Base-by-base conservation (phyloP, 1,140 invertebrate genomes). In the Sycophaga agraensis region DNA sequence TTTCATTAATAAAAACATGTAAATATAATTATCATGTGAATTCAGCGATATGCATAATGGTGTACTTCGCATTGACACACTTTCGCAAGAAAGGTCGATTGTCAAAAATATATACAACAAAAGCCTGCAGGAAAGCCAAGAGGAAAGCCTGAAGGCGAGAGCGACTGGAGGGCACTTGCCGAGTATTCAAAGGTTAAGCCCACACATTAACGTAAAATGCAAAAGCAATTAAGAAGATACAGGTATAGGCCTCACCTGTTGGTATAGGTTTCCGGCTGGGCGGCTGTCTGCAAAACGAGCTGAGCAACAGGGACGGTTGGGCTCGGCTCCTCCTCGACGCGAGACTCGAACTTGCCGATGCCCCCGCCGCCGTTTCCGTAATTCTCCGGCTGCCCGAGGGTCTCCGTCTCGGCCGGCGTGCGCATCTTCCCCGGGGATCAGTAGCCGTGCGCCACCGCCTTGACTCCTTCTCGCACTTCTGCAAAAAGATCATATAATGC, bases 191-290 rank as follows among this genome's bases (percentile, higher is more conserved):
- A n/a, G n/a, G n/a, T n/a, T n/a, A n/a, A n/a, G n/a, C n/a, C n/a
- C n/a, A n/a, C n/a, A n/a, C n/a, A n/a, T n/a, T n/a, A n/a, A n/a
- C n/a, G n/a, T n/a, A n/a, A n/a, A n/a, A n/a, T n/a, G n/a, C n/a
- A n/a, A n/a, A n/a, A n/a, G n/a, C n/a, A n/a, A n/a, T n/a, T n/a
- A n/a, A n/a, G n/a, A n/a, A n/a, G n/a, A n/a, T n/a, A n/a, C n/a
- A n/a, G n/a, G n/a, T n/a, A n/a, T n/a, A 5, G 8, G 39, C 12
- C 64, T 74, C 68, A 78, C 78, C 78, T 74, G 66, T 76, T 77
- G 34, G 74, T 71, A 57, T 76, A 79, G 39, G 63, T 57, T 57
- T 78, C 77, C 40, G 72, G 67, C 55, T 73, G 72, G n/a, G 77
- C 70, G 12, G 72, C 65, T 34, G 75, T 1, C 28, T 59, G 72